Percentiles rank a stretch among this genome's conserved stretches.
These are phyloP conservation scores for Achatina immaculata DNA, from an alignment of 1,140 invertebrate species.

Conservation along the genomic window DNA sequence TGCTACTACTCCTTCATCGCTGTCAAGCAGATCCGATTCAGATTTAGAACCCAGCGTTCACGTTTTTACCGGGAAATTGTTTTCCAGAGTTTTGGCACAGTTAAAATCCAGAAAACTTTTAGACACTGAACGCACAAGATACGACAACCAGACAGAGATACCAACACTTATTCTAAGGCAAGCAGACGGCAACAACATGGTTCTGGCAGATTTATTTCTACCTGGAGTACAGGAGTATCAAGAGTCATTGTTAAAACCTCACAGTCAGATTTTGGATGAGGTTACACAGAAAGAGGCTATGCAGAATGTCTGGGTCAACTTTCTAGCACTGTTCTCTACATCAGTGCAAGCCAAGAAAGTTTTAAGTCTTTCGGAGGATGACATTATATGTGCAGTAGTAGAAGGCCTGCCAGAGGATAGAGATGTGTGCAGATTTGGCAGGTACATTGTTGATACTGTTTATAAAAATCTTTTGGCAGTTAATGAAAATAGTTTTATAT, in stretches of 20 bases:
- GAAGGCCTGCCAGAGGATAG: conserved; percentile 17
- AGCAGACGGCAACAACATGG: background rate
- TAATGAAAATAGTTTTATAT: too few relatives aligned
- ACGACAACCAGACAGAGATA: background rate
- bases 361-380: background rate
- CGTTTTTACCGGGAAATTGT: conserved; percentile 23
- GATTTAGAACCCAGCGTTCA: conserved; percentile 2
- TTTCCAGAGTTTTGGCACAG: background rate
- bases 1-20: background rate
- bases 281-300: background rate
- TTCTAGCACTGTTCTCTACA: conserved; percentile 1
- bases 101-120: conserved; percentile 1
- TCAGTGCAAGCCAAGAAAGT: background rate
- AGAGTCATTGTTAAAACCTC: background rate
- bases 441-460: background rate
- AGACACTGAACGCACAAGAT: background rate
- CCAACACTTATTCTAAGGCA: background rate
- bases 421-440: background rate
- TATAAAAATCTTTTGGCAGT: background rate
- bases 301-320: conserved; percentile 20
- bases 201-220: conserved; percentile 13
- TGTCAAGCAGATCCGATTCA: background rate
- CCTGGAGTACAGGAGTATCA: background rate
- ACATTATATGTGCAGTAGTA: conserved; percentile 7
- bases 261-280: conserved; percentile 6